A percentile compares a stretch with the other conserved stretches of the same genome.
phyloP scores from a whole-genome alignment of 30 jellyfish, hydroid and myxozoan species.

The Cassiopea xamachana region DNA sequence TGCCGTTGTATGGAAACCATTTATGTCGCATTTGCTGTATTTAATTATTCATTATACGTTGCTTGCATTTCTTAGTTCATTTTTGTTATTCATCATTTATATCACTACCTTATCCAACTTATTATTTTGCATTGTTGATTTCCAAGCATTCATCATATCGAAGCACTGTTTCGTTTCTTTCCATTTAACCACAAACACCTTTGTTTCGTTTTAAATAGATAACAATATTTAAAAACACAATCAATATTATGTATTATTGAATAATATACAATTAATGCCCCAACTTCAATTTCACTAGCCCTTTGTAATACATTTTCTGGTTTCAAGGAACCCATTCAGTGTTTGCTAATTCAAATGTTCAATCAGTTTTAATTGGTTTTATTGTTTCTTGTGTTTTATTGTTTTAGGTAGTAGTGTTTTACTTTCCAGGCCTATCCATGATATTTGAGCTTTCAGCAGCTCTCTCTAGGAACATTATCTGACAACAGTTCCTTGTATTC shows the following conservation, averaged over 20 bases:
- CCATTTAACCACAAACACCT: constrained; percentile 44
- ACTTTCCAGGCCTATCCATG: background rate
- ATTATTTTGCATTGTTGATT: background rate
- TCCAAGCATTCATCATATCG: constrained; percentile 28
- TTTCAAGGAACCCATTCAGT: background rate
- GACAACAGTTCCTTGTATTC: too few species aligned
- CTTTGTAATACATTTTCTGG: constrained; percentile 24
- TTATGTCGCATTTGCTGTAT: background rate
- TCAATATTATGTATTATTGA: constrained; percentile 34
- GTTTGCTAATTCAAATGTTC: background rate
- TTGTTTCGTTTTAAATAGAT: constrained; percentile 52
- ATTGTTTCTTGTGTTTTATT: background rate
- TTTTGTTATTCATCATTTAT: constrained; percentile 14
- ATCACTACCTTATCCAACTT: constrained; percentile 31
- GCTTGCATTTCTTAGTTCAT: background rate
- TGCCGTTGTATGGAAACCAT: background rate
- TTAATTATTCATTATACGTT: background rate
- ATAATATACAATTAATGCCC: constrained; percentile 43
- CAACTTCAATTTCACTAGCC: constrained; percentile 35
- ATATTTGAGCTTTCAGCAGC: too few species aligned
- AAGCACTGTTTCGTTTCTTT: constrained; percentile 30
- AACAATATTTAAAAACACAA: constrained; percentile 55
- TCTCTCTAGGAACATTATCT: too few species aligned
- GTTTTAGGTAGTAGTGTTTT: background rate
- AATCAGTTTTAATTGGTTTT: background rate